Evolutionary conservation across 2,888 invertebrate species (phyloP).

Genomic region (Diogma glabrata): DNA sequence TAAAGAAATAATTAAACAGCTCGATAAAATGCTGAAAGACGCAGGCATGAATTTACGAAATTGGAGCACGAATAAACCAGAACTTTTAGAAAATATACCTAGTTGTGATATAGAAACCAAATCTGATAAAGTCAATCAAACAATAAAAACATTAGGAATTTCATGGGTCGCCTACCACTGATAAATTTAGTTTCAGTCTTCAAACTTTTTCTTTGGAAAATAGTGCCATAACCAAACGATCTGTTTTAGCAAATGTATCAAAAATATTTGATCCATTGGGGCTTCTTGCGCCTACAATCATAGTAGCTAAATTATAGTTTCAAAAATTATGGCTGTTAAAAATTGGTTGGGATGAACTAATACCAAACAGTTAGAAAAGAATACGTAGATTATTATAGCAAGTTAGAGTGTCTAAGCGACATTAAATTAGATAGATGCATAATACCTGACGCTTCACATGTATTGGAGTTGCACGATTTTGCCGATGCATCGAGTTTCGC

Average conservation of each 20-base stretch:
- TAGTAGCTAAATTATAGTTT: not conserved
- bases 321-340: not conserved
- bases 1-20: too few species aligned
- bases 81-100: not conserved
- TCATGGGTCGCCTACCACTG: not conserved
- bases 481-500: too few species aligned
- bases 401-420: too few species aligned
- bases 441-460: too few species aligned
- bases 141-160: not conserved
- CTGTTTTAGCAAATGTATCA: not conserved
- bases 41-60: not conserved
- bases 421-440: too few species aligned
- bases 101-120: not conserved
- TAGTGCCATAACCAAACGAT: not conserved
- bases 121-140: not conserved
- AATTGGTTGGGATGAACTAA: not conserved
- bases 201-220: not conserved
- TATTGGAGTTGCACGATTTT: too few species aligned
- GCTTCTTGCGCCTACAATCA: not conserved
- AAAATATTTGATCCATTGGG: not conserved
- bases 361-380: not conserved
- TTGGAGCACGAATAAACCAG: not conserved
- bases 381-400: too few species aligned
- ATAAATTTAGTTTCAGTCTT: not conserved
- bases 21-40: not conserved